Conservation (phyloP, 2,113 vertebrate genomes). For the Camelus dromedarius region DNA sequence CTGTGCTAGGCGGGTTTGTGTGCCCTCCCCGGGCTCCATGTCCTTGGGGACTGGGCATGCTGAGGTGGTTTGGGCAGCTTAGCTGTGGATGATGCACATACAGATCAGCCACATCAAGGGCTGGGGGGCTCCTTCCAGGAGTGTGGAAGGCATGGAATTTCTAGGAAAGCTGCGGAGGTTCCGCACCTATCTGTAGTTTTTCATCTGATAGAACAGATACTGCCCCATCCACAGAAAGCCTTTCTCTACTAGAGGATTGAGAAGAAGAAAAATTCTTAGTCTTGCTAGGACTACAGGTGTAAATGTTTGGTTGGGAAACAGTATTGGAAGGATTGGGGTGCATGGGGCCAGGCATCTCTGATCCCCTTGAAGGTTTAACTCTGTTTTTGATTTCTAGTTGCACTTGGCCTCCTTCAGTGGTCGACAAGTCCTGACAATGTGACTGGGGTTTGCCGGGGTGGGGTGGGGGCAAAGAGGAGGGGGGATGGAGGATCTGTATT, state of each 20-base stretch:
- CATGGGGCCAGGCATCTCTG: background rate
- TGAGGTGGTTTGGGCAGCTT: too few relatives aligned
- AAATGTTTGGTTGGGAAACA: conserved; percentile 32
- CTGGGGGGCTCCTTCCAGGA: background rate
- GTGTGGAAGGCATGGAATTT: background rate
- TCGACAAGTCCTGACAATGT: background rate
- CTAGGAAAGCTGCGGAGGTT: background rate
- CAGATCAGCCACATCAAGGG: background rate
- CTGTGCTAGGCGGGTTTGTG: background rate
- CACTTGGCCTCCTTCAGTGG: background rate
- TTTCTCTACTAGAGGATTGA: background rate
- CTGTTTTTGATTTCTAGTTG: conserved; percentile 56
- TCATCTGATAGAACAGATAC: background rate
- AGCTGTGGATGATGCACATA: background rate
- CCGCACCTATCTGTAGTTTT: background rate
- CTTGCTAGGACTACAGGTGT: background rate
- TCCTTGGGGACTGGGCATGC: conserved; percentile 18
- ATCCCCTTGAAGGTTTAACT: conserved; percentile 20
- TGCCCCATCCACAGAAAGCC: background rate
- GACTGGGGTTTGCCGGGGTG: conserved; percentile 52
- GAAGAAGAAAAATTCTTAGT: background rate
- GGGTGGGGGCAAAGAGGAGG: background rate
- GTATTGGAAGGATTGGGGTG: background rate
- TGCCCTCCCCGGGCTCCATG: background rate
- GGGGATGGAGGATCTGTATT: background rate